Evolutionary conservation across 1,140 invertebrate genomes (phyloP).

Genomic region (Bombyx mori): DNA sequence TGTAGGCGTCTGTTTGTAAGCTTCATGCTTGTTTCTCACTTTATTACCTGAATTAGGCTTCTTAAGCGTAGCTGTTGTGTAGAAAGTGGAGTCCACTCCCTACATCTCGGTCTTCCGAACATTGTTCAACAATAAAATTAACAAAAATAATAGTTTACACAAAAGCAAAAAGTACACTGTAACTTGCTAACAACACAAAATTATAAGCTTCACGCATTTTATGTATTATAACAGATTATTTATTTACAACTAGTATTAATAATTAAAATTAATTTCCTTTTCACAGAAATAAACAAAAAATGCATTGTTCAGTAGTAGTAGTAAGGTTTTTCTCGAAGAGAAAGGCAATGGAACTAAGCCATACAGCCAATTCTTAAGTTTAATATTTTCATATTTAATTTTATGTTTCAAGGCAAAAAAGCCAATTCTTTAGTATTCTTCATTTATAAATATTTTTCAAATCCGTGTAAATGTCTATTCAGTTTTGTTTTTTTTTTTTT

Average conservation of each 20-base stretch:
- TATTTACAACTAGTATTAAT: neutral
- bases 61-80: conserved; percentile 80
- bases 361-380: no score
- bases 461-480: no score
- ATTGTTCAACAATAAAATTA: conserved; percentile 44
- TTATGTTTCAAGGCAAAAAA: no score
- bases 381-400: no score
- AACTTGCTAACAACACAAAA: conserved; percentile 1
- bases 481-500: no score
- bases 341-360: no score
- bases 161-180: conserved; percentile 11
- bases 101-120: conserved; percentile 74
- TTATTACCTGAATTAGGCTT: conserved; percentile 78
- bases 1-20: no score
- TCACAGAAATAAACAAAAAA: conserved; percentile 42
- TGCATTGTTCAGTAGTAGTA: conserved; percentile 39
- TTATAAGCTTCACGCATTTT: neutral
- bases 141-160: conserved; percentile 18
- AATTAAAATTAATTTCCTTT: conserved; percentile 10
- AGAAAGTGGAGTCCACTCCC: conserved; percentile 76
- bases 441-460: no score
- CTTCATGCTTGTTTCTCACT: no score
- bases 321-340: no score
- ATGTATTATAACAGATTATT: neutral
- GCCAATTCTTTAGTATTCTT: no score